Evolutionary conservation across 2,797 vertebrate species (phyloP).

Genomic region (Telmatherina bonti): DNA sequence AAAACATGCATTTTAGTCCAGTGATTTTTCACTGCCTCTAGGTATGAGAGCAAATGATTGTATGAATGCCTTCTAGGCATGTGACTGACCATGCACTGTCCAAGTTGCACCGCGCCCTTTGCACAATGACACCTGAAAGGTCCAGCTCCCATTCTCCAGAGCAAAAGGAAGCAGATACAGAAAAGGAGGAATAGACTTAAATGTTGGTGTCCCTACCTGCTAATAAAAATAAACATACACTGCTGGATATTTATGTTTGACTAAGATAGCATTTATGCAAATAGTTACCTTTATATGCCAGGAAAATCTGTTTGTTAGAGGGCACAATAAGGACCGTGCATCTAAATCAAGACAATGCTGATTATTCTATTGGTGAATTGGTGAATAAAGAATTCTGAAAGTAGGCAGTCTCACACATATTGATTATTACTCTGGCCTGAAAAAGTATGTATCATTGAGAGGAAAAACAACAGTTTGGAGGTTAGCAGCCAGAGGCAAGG

Average conservation of each 20-base stretch:
- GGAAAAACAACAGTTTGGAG: conserved; percentile 8
- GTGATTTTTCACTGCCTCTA: too few relatives aligned
- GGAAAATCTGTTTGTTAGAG: background rate
- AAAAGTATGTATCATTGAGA: conserved; percentile 7
- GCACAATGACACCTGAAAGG: background rate
- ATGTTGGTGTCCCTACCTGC: too few relatives aligned
- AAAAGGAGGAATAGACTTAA: too few relatives aligned
- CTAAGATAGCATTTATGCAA: too few relatives aligned
- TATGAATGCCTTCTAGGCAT: too few relatives aligned
- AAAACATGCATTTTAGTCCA: background rate
- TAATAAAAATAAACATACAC: too few relatives aligned
- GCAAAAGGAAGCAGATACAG: too few relatives aligned
- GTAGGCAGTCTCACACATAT: conserved; percentile 3
- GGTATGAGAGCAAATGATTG: too few relatives aligned
- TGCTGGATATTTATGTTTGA: too few relatives aligned
- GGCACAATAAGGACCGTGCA: conserved; percentile 6
- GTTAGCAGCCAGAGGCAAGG: conserved; percentile 1
- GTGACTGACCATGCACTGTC: too few relatives aligned
- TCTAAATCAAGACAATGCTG: background rate
- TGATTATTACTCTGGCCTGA: conserved; percentile 18
- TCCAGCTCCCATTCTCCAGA: background rate
- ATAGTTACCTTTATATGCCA: background rate
- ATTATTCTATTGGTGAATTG: conserved; percentile 7
- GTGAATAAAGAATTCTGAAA: conserved; percentile 23
- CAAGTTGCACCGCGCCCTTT: background rate